Evolutionary conservation across 2,797 vertebrate genomes (phyloP).

Genomic region (Paramormyrops hopkinsi): DNA sequence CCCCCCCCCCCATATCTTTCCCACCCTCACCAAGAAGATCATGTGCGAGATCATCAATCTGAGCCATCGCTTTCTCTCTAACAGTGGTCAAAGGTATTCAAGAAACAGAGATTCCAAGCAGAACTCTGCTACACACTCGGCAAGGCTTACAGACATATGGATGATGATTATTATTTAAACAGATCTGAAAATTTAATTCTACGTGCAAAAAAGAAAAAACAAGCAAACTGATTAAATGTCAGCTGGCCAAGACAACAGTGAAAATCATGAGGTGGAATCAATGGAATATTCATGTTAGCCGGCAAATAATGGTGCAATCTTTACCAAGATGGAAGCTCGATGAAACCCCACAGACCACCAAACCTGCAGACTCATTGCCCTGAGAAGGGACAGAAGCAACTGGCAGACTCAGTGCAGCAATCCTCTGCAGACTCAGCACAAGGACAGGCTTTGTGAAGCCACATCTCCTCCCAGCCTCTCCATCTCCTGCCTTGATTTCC

Average conservation of each 20-base stretch:
- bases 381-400: neutral
- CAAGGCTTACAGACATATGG: neutral
- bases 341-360: neutral
- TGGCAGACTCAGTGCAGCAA: neutral
- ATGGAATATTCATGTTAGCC: neutral
- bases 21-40: neutral
- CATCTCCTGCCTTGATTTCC: neutral
- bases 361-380: conserved; percentile 5
- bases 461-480: neutral
- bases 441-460: neutral
- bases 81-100: neutral
- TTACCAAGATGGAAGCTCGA: neutral
- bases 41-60: neutral
- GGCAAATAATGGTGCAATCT: neutral
- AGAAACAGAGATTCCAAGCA: neutral
- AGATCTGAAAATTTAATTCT: conserved; percentile 7
- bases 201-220: neutral
- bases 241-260: neutral
- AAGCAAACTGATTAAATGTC: neutral
- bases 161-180: neutral
- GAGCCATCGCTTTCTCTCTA: neutral
- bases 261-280: neutral
- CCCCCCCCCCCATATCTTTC: neutral
- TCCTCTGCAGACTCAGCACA: conserved; percentile 1
- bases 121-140: neutral